phyloP scores from a whole-genome alignment of 2,113 vertebrate species.

The Plotosus lineatus region DNA sequence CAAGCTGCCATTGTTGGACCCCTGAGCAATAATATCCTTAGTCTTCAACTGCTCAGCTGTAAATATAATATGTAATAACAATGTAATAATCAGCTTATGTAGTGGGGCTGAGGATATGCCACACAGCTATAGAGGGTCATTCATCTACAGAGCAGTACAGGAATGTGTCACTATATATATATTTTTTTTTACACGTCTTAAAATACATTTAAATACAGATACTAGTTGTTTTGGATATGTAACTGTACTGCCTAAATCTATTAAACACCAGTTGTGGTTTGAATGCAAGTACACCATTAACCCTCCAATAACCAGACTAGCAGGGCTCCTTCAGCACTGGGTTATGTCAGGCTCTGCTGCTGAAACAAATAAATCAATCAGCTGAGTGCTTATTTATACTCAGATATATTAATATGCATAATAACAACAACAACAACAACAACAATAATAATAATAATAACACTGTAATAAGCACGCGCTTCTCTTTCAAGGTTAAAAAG shows the following conservation, averaged over 20 bases:
- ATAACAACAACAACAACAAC: no score
- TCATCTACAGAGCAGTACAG: not conserved
- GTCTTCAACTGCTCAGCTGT: no score
- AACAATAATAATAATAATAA: not conserved
- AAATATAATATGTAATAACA: no score
- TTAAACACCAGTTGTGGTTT: not conserved
- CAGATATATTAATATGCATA: no score
- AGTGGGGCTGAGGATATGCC: no score
- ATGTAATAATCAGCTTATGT: no score
- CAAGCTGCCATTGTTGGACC: no score
- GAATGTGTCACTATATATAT: not conserved
- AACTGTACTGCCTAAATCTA: no score
- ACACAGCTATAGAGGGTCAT: not conserved
- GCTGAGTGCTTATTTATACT: not conserved
- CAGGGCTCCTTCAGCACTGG: not conserved
- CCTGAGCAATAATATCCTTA: no score
- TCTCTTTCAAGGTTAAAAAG: not conserved
- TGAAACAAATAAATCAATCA: not conserved
- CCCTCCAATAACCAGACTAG: not conserved
- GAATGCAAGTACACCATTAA: not conserved
- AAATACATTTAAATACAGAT: no score
- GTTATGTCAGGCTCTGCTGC: not conserved
- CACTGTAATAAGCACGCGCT: not conserved
- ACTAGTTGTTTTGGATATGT: no score
- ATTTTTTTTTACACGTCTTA: no score